These are phyloP conservation scores for Drosophila novamexicana DNA, from an alignment of 1,140 invertebrate species.

Conservation along the genomic window DNA sequence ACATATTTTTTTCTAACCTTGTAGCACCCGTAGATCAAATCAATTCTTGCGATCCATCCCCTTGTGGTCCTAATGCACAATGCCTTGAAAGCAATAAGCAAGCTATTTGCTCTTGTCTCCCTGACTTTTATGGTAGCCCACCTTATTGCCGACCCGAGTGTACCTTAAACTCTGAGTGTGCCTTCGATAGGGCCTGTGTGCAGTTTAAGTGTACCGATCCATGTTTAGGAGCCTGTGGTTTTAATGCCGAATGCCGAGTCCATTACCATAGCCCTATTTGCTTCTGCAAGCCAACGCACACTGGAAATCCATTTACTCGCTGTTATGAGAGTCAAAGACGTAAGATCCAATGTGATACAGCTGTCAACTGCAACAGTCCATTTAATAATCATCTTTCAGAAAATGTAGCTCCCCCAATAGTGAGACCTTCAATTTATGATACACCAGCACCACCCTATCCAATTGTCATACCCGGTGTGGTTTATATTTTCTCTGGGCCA, in stretches of 20 bases:
- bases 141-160: conserved; percentile 92
- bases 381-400: conserved; percentile 23
- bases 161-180: conserved; percentile 90
- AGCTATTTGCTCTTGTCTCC: conserved; percentile 89
- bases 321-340: conserved; percentile 85
- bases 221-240: conserved; percentile 90
- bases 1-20: neutral
- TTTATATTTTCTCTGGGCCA: conserved; percentile 34
- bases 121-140: conserved; percentile 89
- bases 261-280: conserved; percentile 90
- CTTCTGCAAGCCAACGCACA: conserved; percentile 90
- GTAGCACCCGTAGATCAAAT: conserved; percentile 41
- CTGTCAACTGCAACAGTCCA: neutral
- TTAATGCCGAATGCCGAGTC: conserved; percentile 89
- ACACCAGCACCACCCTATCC: conserved; percentile 67
- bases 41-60: conserved; percentile 87
- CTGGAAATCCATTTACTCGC: conserved; percentile 88
- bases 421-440: conserved; percentile 51
- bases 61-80: conserved; percentile 90
- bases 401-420: conserved; percentile 23
- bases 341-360: conserved; percentile 48
- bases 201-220: conserved; percentile 90
- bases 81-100: conserved; percentile 88
- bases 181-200: conserved; percentile 88
- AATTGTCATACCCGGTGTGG: conserved; percentile 56